Evolutionary conservation across 1,140 invertebrate genomes (phyloP).

Genomic region (Lordiphosa mommai): DNA sequence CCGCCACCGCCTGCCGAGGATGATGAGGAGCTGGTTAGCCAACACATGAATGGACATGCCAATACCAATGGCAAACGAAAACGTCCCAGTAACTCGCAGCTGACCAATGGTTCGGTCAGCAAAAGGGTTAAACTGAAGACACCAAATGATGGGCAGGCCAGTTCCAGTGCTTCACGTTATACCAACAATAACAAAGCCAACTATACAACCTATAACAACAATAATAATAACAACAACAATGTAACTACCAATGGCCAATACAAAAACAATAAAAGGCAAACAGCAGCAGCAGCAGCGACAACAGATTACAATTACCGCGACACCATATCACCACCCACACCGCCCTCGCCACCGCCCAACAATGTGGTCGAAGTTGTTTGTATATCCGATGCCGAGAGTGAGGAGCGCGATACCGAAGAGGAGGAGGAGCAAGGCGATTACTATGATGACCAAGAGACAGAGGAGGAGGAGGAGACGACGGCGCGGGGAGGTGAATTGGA

Average conservation of each 20-base stretch:
- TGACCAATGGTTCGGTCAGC: slow-evolving; percentile 39
- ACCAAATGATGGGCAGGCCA: not conserved
- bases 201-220: slow-evolving; percentile 38
- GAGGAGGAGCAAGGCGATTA: slow-evolving; percentile 25
- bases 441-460: slow-evolving; percentile 55
- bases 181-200: slow-evolving; percentile 10
- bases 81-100: slow-evolving; percentile 21
- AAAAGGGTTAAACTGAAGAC: slow-evolving; percentile 33
- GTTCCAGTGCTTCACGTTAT: not conserved
- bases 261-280: slow-evolving; percentile 28
- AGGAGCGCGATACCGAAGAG: slow-evolving; percentile 19
- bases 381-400: slow-evolving; percentile 37
- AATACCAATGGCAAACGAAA: slow-evolving; percentile 34
- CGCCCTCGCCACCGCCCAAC: slow-evolving; percentile 37
- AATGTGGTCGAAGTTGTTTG: slow-evolving; percentile 24
- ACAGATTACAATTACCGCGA: slow-evolving; percentile 45
- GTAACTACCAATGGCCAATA: slow-evolving; percentile 38
- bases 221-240: slow-evolving; percentile 44
- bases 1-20: slow-evolving; percentile 15
- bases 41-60: slow-evolving; percentile 43
- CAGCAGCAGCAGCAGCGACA: slow-evolving; percentile 12
- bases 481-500: slow-evolving; percentile 16
- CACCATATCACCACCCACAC: slow-evolving; percentile 46
- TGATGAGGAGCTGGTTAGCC: slow-evolving; percentile 5
- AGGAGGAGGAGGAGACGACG: slow-evolving; percentile 38